Percentiles rank a stretch among this genome's conserved stretches.
Conservation (phyloP, 1,140 invertebrate genomes). For the Pachyrhynchus sulphureomaculatus region DNA sequence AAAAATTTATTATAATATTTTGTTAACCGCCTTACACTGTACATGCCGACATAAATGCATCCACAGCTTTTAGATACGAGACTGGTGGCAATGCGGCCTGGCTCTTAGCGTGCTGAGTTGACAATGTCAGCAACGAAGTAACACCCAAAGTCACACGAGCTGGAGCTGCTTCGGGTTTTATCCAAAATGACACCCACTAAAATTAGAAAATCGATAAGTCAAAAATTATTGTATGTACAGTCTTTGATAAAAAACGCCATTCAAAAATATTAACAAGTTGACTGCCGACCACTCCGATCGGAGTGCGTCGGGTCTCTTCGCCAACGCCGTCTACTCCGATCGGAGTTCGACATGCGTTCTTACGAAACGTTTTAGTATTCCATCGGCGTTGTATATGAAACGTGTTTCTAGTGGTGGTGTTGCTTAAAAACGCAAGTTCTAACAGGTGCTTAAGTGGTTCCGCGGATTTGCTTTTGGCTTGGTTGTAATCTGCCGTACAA, state of each 20-base stretch:
- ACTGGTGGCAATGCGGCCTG: slow-evolving; percentile 86
- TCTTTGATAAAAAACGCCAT: background rate
- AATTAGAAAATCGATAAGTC: slow-evolving; percentile 31
- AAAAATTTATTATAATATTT: no score
- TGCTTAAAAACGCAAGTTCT: no score
- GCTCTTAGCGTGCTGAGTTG: slow-evolving; percentile 89
- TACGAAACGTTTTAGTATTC: no score
- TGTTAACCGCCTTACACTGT: slow-evolving; percentile 81
- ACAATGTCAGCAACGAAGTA: slow-evolving; percentile 84
- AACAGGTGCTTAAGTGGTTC: no score
- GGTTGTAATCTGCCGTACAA: no score
- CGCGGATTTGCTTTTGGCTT: no score
- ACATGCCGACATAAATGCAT: slow-evolving; percentile 89
- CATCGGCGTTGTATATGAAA: no score
- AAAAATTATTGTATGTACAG: background rate
- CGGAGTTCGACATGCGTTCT: no score
- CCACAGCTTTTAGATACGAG: slow-evolving; percentile 87
- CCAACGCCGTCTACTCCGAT: no score
- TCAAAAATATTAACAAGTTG: background rate
- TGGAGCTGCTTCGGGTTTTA: slow-evolving; percentile 85
- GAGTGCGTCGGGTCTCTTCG: no score
- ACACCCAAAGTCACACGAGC: slow-evolving; percentile 88
- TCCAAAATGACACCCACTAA: slow-evolving; percentile 92
- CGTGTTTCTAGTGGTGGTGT: no score
- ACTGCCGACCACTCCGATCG: no score